phyloP scores from a whole-genome alignment of 2,888 invertebrate genomes.

The Brachylomia viminalis region DNA sequence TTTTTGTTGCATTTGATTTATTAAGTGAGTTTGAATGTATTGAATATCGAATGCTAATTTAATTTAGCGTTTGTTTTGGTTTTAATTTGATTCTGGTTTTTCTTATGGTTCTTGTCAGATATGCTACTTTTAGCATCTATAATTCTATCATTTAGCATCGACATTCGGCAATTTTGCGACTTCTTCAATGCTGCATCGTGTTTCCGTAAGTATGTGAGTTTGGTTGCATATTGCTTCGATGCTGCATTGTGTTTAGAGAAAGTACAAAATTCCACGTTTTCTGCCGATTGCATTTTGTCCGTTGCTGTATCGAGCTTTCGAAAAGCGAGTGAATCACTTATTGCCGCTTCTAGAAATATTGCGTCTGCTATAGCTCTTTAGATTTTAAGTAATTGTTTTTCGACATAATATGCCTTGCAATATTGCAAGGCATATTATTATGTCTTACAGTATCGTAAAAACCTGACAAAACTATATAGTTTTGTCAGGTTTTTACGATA shows the following conservation, averaged over 20 bases:
- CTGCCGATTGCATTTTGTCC: background rate
- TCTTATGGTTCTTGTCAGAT: too few species aligned
- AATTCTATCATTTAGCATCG: too few species aligned
- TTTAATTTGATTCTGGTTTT: background rate
- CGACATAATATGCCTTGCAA: background rate
- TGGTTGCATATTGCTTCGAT: background rate
- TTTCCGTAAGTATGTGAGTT: background rate
- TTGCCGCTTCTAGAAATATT: background rate
- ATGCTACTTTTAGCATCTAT: background rate
- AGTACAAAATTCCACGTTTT: background rate
- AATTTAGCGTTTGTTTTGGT: background rate
- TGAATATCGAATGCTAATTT: background rate
- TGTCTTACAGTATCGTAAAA: too few species aligned
- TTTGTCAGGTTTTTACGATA: background rate
- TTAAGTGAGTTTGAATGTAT: constrained; percentile 31
- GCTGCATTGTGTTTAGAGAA: background rate
- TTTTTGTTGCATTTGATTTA: constrained; percentile 39
- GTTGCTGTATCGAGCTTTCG: background rate
- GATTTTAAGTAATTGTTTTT: background rate
- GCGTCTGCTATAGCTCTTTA: background rate
- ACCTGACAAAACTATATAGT: too few species aligned
- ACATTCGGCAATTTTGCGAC: background rate
- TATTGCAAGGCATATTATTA: too few species aligned
- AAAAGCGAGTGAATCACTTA: background rate
- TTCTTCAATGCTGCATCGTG: background rate